Evolutionary conservation across 2,888 invertebrate species (phyloP).

Genomic region (Dicroscelio sp.): DNA sequence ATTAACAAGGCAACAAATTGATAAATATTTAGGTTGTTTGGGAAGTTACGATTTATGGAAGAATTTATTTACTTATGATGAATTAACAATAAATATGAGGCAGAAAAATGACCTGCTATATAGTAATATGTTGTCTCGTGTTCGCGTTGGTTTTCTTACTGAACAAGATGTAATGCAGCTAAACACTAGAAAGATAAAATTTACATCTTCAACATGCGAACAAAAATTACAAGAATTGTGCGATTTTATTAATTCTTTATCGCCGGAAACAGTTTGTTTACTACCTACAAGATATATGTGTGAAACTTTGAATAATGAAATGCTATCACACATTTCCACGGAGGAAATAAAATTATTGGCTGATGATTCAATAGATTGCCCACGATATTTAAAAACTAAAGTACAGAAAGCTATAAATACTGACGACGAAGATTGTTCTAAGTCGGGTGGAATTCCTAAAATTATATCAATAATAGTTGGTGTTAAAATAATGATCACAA

Average conservation of each 20-base stretch:
- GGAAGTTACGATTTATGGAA: conserved; percentile 82
- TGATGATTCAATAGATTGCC: conserved; percentile 79
- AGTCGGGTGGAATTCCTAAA: conserved; percentile 21
- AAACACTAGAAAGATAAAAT: neutral
- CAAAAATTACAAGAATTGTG: conserved; percentile 19
- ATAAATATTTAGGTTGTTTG: neutral
- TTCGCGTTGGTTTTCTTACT: conserved; percentile 46
- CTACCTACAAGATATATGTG: no score
- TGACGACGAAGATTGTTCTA: neutral
- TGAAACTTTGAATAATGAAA: no score
- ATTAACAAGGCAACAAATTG: no score
- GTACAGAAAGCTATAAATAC: neutral
- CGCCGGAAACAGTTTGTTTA: conserved; percentile 78
- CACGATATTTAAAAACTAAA: conserved; percentile 51
- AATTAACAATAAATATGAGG: no score
- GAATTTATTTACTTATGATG: conserved; percentile 79
- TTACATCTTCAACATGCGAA: neutral
- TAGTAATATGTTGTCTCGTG: conserved; percentile 72
- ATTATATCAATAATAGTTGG: conserved; percentile 12
- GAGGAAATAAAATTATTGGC: conserved; percentile 20
- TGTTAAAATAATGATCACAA: conserved; percentile 31
- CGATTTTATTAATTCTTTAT: conserved; percentile 37
- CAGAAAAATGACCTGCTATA: neutral
- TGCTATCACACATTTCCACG: conserved; percentile 1
- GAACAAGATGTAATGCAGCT: neutral